Evolutionary conservation across 35 echinoderm and acorn worm genomes (phyloP), one percentile per base, ranked within the genome.

Genomic region (Patiria miniata): DNA sequence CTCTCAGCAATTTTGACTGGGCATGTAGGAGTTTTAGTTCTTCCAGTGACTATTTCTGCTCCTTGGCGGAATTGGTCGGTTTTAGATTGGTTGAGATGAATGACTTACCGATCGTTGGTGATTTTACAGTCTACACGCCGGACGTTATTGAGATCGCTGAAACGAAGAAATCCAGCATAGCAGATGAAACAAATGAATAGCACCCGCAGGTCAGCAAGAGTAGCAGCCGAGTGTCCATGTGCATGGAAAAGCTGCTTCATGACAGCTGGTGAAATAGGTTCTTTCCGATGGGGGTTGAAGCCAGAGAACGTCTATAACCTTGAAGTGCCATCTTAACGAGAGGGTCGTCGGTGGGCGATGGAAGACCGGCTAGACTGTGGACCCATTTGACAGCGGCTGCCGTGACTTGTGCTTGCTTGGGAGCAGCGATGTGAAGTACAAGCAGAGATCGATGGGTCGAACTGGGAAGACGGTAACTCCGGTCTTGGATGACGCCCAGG

Each of bases 401-500:
- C 17, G 58, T 58, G 8, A 34, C 39, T 86, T 86, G 16, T 37
- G 15, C 2, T 61, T 61, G 2, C 7, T 44, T 86, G 40, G 6
- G 9, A 19, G 21, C 0, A 77, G 8, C 16, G 52, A 57, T 32
- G 81, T 1, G 2, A 83, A 58, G 22, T 83, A 83, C 6, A 59
- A 33, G 34, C 50, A 7, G 2, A 83, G 37, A 60, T 73, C 56
- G 2, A 52, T 50, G 5, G 47, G 51, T 8, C 42, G 7, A 17
- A 87, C 76, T 6, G 69, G 86, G 40, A 77, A 87, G 32, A 36
- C 8, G n/a, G 21, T 38, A 18, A 79, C 21, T 1, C 2, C 36
- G 21, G 69, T n/a, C 50, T 61, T 83, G 14, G 86, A 79, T 51
- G 69, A 77, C 40, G 73, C 86, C 61, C 86, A 73, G 4, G 18